These are phyloP conservation scores for Copidosoma aretas DNA, from an alignment of 2,888 invertebrate species.

Conservation along the genomic window DNA sequence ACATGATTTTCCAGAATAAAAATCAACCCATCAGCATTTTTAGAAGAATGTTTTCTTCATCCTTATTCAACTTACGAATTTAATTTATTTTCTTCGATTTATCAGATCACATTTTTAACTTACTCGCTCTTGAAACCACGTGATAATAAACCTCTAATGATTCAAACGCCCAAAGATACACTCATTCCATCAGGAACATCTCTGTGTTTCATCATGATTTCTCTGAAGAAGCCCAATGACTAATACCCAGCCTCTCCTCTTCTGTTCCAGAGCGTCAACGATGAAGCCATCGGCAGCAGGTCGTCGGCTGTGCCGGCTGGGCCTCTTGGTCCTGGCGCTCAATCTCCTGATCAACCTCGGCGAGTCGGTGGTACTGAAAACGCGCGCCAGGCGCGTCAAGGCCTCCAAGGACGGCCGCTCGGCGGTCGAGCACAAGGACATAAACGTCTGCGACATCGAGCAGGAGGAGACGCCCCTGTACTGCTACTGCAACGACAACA, in stretches of 20 bases:
- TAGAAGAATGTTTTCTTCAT: no score
- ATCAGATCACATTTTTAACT: no score
- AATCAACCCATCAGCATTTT: no score
- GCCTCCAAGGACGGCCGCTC: slow-evolving; percentile 41
- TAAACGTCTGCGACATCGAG: slow-evolving; percentile 69
- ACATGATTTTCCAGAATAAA: no score
- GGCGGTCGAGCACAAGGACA: slow-evolving; percentile 38
- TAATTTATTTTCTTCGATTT: no score
- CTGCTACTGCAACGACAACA: slow-evolving; percentile 68
- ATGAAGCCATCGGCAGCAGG: slow-evolving; percentile 24
- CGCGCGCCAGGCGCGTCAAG: slow-evolving; percentile 44
- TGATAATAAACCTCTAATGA: no score
- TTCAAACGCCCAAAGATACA: no score
- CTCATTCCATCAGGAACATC: no score
- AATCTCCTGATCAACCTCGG: slow-evolving; percentile 27
- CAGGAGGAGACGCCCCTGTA: slow-evolving; percentile 68
- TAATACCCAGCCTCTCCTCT: background rate
- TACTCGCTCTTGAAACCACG: no score
- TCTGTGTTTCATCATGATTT: no score
- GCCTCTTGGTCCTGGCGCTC: slow-evolving; percentile 23
- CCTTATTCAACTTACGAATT: no score
- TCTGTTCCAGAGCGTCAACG: slow-evolving; percentile 40
- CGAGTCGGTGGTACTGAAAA: slow-evolving; percentile 43
- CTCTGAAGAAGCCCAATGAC: no score
- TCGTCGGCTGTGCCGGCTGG: slow-evolving; percentile 5